These are phyloP conservation scores for Pachyramphus minor DNA, from an alignment of 2,113 vertebrate species.

Conservation along the genomic window DNA sequence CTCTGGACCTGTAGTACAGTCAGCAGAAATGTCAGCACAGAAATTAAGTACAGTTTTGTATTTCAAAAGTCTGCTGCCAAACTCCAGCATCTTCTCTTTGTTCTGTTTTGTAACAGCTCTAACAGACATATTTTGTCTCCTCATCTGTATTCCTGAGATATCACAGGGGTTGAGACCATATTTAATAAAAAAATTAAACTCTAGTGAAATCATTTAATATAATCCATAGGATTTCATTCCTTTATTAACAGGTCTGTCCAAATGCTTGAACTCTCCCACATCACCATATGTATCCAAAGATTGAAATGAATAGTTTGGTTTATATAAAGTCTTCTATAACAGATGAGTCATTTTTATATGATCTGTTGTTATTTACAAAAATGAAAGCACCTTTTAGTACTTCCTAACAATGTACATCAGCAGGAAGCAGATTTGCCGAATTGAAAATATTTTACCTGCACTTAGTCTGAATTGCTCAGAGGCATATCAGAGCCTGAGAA, in stretches of 20 bases:
- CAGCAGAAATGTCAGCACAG: not conserved
- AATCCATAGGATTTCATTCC: not conserved
- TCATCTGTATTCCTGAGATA: not conserved
- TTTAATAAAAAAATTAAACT: not conserved
- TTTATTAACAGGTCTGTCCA: not conserved
- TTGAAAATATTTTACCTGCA: conserved; percentile 63
- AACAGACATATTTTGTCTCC: not conserved
- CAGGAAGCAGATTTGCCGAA: conserved; percentile 54
- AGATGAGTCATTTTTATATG: not conserved
- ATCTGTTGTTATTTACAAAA: conserved; percentile 31
- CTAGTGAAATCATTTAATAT: not conserved
- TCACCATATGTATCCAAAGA: not conserved
- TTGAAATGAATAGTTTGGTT: conserved; percentile 20
- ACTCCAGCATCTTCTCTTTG: not conserved
- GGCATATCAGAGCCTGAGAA: conserved; percentile 12
- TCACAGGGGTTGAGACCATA: not conserved
- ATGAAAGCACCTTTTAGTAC: conserved; percentile 51
- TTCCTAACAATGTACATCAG: conserved; percentile 37
- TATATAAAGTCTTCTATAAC: not conserved
- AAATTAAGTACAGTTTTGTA: not conserved
- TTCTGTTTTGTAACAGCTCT: not conserved
- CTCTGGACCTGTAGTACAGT: not conserved
- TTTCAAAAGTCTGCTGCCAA: not conserved
- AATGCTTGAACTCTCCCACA: not conserved
- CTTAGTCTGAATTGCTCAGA: conserved; percentile 49